These are phyloP conservation scores for Manduca sexta DNA, from an alignment of 1,140 invertebrate genomes.

Conservation along the genomic window DNA sequence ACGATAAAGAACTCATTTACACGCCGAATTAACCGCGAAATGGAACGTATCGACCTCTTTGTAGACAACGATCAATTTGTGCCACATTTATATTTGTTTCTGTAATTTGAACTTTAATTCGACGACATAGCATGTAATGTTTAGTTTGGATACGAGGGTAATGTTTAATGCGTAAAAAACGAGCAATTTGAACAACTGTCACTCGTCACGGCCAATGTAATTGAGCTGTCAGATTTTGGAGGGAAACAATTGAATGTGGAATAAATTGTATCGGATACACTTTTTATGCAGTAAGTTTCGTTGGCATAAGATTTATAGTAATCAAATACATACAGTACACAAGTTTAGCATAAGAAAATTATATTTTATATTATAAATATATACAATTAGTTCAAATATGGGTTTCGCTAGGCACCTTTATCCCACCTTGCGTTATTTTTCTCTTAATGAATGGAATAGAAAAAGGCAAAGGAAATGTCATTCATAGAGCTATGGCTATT, in stretches of 20 bases:
- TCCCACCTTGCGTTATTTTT: no score
- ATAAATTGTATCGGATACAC: not conserved
- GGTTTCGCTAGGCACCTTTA: no score
- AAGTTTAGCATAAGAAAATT: no score
- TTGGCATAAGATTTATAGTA: no score
- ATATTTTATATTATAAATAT: no score
- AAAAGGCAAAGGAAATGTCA: no score
- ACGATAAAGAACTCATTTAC: slow-evolving; percentile 71
- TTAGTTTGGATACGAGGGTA: not conserved
- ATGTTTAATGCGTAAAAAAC: slow-evolving; percentile 23
- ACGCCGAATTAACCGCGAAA: slow-evolving; percentile 64
- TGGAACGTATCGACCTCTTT: slow-evolving; percentile 49
- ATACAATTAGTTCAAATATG: no score
- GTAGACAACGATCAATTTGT: slow-evolving; percentile 17
- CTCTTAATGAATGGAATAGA: no score
- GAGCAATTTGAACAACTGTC: slow-evolving; percentile 68
- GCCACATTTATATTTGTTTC: slow-evolving; percentile 3
- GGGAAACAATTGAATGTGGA: slow-evolving; percentile 35
- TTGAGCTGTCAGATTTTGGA: slow-evolving; percentile 65
- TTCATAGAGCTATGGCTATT: no score
- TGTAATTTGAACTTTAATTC: slow-evolving; percentile 15
- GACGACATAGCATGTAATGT: slow-evolving; percentile 3
- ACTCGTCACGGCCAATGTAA: slow-evolving; percentile 45
- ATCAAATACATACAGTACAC: no score
- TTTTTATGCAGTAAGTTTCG: no score